Evolutionary conservation across 2,797 vertebrate genomes (phyloP).

Genomic region (Heterohyrax brucei): DNA sequence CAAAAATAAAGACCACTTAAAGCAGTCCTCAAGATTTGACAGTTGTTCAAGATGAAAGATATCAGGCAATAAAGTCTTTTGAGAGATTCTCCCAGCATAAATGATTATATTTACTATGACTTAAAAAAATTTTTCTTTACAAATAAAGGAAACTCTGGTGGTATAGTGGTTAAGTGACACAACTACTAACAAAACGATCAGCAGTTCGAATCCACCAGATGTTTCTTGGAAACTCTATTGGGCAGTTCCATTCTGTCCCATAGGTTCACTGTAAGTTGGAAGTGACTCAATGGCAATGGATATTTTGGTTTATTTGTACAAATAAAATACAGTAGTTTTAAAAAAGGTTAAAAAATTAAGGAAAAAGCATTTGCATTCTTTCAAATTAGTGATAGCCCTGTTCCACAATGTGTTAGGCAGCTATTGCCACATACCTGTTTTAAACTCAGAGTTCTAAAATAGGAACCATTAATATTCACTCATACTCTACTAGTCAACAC

Average conservation of each 20-base stretch:
- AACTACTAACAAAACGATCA: too few species aligned
- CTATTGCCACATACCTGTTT: not conserved
- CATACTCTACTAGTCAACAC: not conserved
- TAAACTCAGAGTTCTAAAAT: not conserved
- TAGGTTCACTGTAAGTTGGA: too few species aligned
- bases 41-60: not conserved
- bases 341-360: constrained; percentile 56
- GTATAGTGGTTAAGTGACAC: too few species aligned
- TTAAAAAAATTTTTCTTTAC: not conserved
- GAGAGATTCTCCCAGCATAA: not conserved
- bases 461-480: constrained; percentile 25
- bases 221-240: too few species aligned
- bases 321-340: not conserved
- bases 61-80: not conserved
- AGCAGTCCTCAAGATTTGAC: constrained; percentile 1
- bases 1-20: not conserved
- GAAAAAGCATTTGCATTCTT: not conserved
- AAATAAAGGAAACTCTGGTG: too few species aligned
- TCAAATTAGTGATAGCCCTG: not conserved
- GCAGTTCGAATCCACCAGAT: too few species aligned
- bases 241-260: too few species aligned
- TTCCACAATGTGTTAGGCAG: not conserved
- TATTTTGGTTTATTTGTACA: not conserved
- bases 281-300: too few species aligned
- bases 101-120: not conserved